phyloP scores from a whole-genome alignment of 2,113 vertebrate species.

The Indri indri region DNA sequence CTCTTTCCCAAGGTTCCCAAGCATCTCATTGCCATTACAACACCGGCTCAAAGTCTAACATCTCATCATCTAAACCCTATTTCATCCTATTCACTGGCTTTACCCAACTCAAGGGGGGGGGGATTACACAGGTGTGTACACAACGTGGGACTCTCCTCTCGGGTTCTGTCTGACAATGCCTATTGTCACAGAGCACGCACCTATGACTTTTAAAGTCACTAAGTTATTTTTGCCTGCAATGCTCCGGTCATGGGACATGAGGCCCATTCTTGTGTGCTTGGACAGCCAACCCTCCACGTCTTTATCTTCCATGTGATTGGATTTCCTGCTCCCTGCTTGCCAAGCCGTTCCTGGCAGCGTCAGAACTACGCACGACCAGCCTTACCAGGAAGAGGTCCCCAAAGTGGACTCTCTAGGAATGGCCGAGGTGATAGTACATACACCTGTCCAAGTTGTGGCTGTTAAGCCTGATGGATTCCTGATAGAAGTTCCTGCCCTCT shows the following conservation, averaged over 20 bases:
- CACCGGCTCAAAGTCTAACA: neutral
- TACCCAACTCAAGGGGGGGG: no score
- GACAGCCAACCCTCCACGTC: neutral
- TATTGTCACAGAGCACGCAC: neutral
- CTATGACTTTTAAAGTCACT: neutral
- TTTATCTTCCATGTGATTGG: neutral
- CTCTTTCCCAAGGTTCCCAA: no score
- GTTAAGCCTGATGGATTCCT: no score
- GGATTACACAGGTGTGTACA: neutral
- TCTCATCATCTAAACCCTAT: neutral
- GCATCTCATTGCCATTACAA: neutral
- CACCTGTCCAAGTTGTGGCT: neutral
- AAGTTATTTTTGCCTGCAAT: neutral
- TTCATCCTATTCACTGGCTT: neutral
- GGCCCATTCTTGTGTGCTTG: no score
- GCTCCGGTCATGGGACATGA: neutral
- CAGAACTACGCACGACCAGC: no score
- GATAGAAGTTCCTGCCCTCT: neutral
- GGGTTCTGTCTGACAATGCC: neutral
- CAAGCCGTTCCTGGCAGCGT: neutral
- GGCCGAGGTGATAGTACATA: neutral
- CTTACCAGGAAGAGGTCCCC: neutral
- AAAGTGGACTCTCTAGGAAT: neutral
- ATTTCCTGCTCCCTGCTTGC: neutral
- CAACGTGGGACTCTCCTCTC: no score